These are phyloP conservation scores for Nebria brevicollis DNA, from an alignment of 2,888 invertebrate genomes.

Conservation along the genomic window DNA sequence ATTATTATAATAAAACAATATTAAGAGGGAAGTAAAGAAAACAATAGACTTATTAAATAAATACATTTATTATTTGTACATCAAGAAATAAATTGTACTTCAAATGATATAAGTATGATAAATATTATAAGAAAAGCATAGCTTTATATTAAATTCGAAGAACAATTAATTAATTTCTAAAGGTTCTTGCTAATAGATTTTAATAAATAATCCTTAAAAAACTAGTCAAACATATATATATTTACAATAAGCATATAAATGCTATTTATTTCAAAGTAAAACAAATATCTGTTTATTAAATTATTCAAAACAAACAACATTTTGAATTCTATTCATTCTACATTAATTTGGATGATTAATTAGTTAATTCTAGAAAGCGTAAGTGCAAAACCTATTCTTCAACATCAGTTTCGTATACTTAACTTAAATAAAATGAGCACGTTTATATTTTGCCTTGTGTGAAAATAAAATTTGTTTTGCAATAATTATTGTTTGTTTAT, in stretches of 20 bases:
- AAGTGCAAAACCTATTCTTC: slow-evolving; percentile 31
- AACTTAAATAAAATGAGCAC: slow-evolving; percentile 10
- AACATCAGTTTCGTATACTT: slow-evolving; percentile 10
- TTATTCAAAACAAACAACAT: background rate
- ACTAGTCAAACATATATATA: slow-evolving; percentile 12
- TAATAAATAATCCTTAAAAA: slow-evolving; percentile 25
- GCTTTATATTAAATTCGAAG: slow-evolving; percentile 17
- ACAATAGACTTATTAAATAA: slow-evolving; percentile 38
- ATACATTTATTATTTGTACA: slow-evolving; percentile 46
- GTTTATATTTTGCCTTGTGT: background rate
- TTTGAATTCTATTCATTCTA: background rate
- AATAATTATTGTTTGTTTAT: background rate
- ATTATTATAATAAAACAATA: too few relatives aligned
- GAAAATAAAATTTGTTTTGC: background rate
- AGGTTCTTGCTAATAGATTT: slow-evolving; percentile 11
- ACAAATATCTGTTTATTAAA: background rate
- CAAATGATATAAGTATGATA: slow-evolving; percentile 35
- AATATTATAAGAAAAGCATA: slow-evolving; percentile 33
- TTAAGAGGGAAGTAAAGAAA: background rate
- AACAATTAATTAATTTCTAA: slow-evolving; percentile 8
- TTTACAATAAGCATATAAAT: slow-evolving; percentile 19
- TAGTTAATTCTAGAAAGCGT: slow-evolving; percentile 40
- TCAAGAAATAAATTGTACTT: slow-evolving; percentile 37
- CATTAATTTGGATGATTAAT: slow-evolving; percentile 23
- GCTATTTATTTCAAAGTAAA: slow-evolving; percentile 11